Percentiles rank a stretch among this genome's conserved stretches.
Conservation (phyloP, 2,113 vertebrate species). For the Corydoras sp. region DNA sequence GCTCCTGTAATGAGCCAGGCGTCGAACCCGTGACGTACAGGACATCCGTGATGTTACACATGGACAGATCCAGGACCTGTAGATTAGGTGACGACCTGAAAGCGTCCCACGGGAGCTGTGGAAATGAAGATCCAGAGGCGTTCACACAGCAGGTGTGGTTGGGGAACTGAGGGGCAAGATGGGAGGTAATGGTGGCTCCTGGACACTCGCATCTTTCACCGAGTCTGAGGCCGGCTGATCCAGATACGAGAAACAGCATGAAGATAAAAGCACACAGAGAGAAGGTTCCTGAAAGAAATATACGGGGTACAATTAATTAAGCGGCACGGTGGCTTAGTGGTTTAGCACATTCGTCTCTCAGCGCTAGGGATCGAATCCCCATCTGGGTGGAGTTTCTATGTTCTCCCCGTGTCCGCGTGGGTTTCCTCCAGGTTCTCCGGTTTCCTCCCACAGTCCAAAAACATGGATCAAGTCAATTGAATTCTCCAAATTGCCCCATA, state of each 20-base stretch:
- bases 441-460: no score
- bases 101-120: slow-evolving; percentile 62
- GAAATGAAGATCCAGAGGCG: slow-evolving; percentile 69
- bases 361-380: no score
- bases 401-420: no score
- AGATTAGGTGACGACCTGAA: slow-evolving; percentile 58
- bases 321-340: no score
- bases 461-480: no score
- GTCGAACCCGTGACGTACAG: slow-evolving; percentile 19
- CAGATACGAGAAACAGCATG: slow-evolving; percentile 20
- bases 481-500: no score
- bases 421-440: no score
- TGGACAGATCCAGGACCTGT: slow-evolving; percentile 71
- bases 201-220: slow-evolving; percentile 65
- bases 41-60: slow-evolving; percentile 66
- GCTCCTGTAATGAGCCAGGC: slow-evolving; percentile 53
- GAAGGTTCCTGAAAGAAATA: slow-evolving; percentile 18
- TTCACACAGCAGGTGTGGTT: slow-evolving; percentile 73
- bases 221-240: slow-evolving; percentile 16
- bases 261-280: slow-evolving; percentile 44
- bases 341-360: no score
- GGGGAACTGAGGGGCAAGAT: slow-evolving; percentile 51
- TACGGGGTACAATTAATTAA: neutral
- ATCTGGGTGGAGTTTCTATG: no score
- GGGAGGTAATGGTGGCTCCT: slow-evolving; percentile 51